Conservation (phyloP, 2,888 invertebrate genomes). For the Melipona beecheii region DNA sequence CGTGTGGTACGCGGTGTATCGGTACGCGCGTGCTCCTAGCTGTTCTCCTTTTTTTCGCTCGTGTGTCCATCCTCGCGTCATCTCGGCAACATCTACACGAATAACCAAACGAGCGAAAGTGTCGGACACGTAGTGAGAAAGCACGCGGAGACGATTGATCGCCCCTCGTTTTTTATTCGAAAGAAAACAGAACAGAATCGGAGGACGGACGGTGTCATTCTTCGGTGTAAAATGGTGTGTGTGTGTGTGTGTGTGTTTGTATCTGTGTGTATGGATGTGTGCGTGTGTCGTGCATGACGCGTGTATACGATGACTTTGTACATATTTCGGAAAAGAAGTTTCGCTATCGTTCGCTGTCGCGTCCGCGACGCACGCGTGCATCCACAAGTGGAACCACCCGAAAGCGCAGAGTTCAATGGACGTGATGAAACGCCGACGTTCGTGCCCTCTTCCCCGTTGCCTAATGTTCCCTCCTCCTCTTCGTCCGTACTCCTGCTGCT, state of each 20-base stretch:
- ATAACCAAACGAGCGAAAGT: neutral
- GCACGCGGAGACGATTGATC: neutral
- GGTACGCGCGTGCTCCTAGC: conserved; percentile 32
- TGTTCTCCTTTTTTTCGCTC: neutral
- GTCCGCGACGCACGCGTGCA: conserved; percentile 2
- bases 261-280: neutral
- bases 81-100: neutral
- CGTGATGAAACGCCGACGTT: conserved; percentile 68
- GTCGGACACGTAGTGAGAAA: neutral
- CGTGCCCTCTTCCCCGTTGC: conserved; percentile 29
- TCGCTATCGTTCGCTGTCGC: conserved; percentile 30
- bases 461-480: neutral
- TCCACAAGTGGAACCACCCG: conserved; percentile 43
- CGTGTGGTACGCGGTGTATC: conserved; percentile 24
- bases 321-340: conserved; percentile 63
- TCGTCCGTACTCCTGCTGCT: neutral
- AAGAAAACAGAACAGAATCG: neutral
- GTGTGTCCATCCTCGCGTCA: neutral
- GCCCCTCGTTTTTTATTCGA: no score
- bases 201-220: neutral
- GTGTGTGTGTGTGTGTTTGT: neutral
- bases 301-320: conserved; percentile 56
- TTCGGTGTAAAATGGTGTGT: neutral
- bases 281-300: conserved; percentile 21
- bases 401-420: conserved; percentile 66